Base-by-base conservation (phyloP, 2,113 vertebrate genomes). In the Glaucomys volans region DNA sequence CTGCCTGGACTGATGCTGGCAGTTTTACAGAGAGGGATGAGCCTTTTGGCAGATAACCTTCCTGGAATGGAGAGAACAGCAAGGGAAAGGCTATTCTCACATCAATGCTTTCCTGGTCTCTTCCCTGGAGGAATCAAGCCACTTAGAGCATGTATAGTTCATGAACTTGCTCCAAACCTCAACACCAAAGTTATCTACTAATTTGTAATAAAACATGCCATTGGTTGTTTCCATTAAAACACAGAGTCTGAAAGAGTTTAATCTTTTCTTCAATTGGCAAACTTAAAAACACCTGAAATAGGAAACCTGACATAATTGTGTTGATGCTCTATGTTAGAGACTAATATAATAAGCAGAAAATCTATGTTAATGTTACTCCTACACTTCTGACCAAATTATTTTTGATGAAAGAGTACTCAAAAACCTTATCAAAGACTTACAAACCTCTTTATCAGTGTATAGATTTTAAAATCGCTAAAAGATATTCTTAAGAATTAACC, bases 11-110 rank as follows among this genome's bases (percentile, higher is more conserved):
- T 40, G 32, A 74, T 37, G 30, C 35, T 91, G 91, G 93, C 92
- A 87, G 74, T 28, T 13, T 20, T 40, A 76, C 54, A 66, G 79
- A 82, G 16, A 89, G 57, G 66, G 52, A 76, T 14, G 82, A 89
- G 71, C 57, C 77, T 64, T 85, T 75, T 92, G 94, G 93, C 96
- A 94, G 85, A 77, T n/a, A 87, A 69, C 42, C 54, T 71, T 26
- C 67, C 40, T 32, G 40, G 75, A 85, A 64, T 37, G 37, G 35
- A 82, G 5, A 92, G 8, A 90, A 80, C 24, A 30, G 82, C 72
- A 77, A 94, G 35, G 32, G 14, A 95, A 72, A 80, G 54, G 5
- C 67, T 95, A 30, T 62, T 44, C 26, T 88, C 50, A 9, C 59
- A 75, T 76, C 92, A 69, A 0, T 40, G 77, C 62, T 92, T 95